phyloP scores from a whole-genome alignment of 2,113 vertebrate species.

The Polypterus bichir region DNA sequence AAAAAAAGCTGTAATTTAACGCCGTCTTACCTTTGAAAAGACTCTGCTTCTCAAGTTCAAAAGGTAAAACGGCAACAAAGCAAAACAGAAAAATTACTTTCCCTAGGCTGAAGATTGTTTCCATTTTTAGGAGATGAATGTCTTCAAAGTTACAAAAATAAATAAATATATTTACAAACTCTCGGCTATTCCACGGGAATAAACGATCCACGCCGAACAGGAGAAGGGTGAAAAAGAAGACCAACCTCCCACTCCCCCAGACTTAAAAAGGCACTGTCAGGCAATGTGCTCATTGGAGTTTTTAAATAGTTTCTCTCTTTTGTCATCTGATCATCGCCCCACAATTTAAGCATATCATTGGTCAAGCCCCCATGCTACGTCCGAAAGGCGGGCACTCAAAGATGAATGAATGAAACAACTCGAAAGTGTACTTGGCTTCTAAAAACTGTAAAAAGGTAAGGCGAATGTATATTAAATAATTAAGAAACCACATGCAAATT shows the following conservation, averaged over 20 bases:
- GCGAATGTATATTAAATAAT: too few species aligned
- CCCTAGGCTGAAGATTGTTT: slow-evolving; percentile 19
- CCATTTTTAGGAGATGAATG: slow-evolving; percentile 19
- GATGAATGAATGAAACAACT: slow-evolving; percentile 42
- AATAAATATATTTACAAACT: slow-evolving; percentile 1
- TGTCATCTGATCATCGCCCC: slow-evolving; percentile 62
- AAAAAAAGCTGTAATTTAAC: slow-evolving; percentile 1
- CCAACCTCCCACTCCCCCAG: slow-evolving; percentile 11
- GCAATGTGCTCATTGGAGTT: slow-evolving; percentile 34
- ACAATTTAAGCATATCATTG: slow-evolving; percentile 32
- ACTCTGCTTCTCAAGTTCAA: slow-evolving; percentile 24
- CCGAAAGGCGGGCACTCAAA: slow-evolving; percentile 41
- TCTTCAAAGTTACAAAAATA: neutral
- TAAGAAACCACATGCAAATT: too few species aligned
- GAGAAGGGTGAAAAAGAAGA: neutral
- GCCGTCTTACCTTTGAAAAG: slow-evolving; percentile 35
- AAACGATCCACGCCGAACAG: neutral
- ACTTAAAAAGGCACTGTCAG: slow-evolving; percentile 25
- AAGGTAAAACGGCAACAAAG: slow-evolving; percentile 15
- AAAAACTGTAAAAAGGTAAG: too few species aligned
- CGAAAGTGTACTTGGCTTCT: neutral
- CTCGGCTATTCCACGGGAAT: slow-evolving; percentile 10
- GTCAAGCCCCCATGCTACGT: slow-evolving; percentile 50
- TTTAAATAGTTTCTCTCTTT: slow-evolving; percentile 52
- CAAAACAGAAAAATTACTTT: slow-evolving; percentile 30